These are phyloP conservation scores for Vidua macroura DNA, from an alignment of 2,113 vertebrate genomes.

Conservation along the genomic window DNA sequence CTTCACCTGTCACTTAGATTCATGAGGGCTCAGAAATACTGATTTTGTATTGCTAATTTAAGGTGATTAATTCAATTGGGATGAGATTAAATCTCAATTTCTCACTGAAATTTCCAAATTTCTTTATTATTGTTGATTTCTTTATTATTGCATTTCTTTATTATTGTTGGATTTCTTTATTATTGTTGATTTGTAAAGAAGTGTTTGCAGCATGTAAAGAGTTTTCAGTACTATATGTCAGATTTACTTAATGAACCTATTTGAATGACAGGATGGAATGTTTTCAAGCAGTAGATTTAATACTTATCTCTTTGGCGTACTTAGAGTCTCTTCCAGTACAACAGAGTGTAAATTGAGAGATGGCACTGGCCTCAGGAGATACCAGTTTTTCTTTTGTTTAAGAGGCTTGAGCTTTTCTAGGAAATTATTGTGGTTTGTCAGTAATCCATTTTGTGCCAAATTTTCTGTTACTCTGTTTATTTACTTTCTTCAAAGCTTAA, in stretches of 20 bases:
- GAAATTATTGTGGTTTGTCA: neutral
- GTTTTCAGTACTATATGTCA: neutral
- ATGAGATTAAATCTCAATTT: conserved; percentile 62
- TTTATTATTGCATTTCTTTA: neutral
- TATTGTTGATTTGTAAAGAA: conserved; percentile 27
- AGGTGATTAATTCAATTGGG: conserved; percentile 49
- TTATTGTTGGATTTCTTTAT: conserved; percentile 11
- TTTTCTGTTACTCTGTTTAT: neutral
- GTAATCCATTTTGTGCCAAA: neutral
- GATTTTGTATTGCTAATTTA: conserved; percentile 51
- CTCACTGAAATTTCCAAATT: neutral
- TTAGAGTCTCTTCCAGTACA: neutral
- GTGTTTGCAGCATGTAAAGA: neutral
- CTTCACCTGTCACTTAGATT: conserved; percentile 25
- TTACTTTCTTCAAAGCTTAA: neutral
- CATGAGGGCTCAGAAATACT: neutral
- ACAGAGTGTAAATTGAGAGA: neutral
- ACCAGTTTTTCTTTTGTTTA: neutral
- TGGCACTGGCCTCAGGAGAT: neutral
- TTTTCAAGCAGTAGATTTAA: conserved; percentile 3
- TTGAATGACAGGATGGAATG: neutral
- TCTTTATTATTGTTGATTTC: conserved; percentile 27
- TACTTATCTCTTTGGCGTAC: neutral
- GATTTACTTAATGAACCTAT: conserved; percentile 11
- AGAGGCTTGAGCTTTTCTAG: neutral